phyloP scores from a whole-genome alignment of 1,140 invertebrate species.

The Zaprionus davidi region DNA sequence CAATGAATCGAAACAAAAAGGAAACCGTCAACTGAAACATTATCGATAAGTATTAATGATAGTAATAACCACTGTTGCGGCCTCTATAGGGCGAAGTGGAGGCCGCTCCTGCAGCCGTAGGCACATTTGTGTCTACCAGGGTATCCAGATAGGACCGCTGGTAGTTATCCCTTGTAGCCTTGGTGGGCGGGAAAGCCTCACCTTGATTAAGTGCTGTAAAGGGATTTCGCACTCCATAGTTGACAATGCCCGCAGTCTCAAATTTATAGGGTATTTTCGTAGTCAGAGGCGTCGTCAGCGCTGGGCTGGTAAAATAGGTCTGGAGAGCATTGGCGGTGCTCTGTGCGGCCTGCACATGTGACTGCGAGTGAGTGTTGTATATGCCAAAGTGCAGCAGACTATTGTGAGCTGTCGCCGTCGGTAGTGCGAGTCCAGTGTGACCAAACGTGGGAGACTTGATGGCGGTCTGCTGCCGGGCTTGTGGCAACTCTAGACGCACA shows the following conservation, averaged over 20 bases:
- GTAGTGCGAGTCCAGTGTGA: slow-evolving; percentile 30
- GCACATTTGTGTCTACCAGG: slow-evolving; percentile 33
- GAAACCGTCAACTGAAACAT: neutral
- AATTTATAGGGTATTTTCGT: slow-evolving; percentile 70
- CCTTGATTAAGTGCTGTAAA: slow-evolving; percentile 80
- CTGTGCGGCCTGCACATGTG: slow-evolving; percentile 27
- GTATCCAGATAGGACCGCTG: slow-evolving; percentile 73
- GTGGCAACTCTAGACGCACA: slow-evolving; percentile 85
- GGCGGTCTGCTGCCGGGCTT: neutral
- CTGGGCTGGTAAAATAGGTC: slow-evolving; percentile 66
- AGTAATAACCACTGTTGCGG: slow-evolving; percentile 65
- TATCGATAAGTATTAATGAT: slow-evolving; percentile 32
- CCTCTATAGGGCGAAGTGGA: slow-evolving; percentile 39
- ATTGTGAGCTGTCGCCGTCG: slow-evolving; percentile 53
- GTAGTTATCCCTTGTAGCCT: slow-evolving; percentile 63
- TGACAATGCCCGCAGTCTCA: slow-evolving; percentile 62
- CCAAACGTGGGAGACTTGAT: slow-evolving; percentile 33
- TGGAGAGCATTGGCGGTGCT: slow-evolving; percentile 53
- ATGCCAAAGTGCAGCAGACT: slow-evolving; percentile 56
- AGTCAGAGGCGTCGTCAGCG: slow-evolving; percentile 55
- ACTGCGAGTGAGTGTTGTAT: slow-evolving; percentile 42
- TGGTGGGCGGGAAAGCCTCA: slow-evolving; percentile 75
- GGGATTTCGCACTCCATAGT: slow-evolving; percentile 66
- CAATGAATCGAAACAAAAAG: slow-evolving; percentile 12
- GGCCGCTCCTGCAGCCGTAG: slow-evolving; percentile 28